These are phyloP conservation scores for Mamestra brassicae DNA, from an alignment of 2,888 invertebrate species.

Conservation along the genomic window DNA sequence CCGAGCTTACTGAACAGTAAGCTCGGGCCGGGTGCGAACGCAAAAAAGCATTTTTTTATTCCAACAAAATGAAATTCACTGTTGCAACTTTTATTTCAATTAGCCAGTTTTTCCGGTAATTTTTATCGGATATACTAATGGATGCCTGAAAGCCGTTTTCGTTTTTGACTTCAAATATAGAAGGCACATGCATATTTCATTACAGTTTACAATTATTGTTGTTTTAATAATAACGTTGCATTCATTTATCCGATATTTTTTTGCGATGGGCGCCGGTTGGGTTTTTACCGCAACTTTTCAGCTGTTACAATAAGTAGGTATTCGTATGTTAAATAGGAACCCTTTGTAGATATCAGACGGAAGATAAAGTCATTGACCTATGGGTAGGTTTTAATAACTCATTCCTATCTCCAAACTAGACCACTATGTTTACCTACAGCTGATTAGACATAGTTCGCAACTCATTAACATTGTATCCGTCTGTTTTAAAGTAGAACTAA, in stretches of 20 bases:
- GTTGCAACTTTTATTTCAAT: constrained; percentile 55
- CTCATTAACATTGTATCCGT: neutral
- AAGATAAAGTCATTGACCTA: constrained; percentile 7
- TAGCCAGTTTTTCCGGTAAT: constrained; percentile 11
- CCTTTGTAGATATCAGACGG: neutral
- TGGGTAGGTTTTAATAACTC: neutral
- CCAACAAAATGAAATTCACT: constrained; percentile 50
- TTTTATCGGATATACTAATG: constrained; percentile 4
- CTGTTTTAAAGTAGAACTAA: neutral
- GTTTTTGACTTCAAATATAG: neutral
- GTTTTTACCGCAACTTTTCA: constrained; percentile 9
- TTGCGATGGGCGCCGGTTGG: neutral
- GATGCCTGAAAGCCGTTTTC: neutral
- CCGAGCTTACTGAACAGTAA: constrained; percentile 49
- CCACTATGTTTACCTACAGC: neutral
- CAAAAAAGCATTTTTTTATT: constrained; percentile 65
- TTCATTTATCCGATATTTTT: neutral
- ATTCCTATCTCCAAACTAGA: constrained; percentile 2
- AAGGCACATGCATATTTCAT: neutral
- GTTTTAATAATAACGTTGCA: neutral
- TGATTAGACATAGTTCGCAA: neutral
- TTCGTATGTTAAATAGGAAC: neutral
- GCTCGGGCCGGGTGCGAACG: neutral
- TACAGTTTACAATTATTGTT: neutral
- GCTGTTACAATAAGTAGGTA: neutral